Evolutionary conservation across 92 coral and sea anemone genomes (phyloP).

Genomic region (Plumapathes pennacea): DNA sequence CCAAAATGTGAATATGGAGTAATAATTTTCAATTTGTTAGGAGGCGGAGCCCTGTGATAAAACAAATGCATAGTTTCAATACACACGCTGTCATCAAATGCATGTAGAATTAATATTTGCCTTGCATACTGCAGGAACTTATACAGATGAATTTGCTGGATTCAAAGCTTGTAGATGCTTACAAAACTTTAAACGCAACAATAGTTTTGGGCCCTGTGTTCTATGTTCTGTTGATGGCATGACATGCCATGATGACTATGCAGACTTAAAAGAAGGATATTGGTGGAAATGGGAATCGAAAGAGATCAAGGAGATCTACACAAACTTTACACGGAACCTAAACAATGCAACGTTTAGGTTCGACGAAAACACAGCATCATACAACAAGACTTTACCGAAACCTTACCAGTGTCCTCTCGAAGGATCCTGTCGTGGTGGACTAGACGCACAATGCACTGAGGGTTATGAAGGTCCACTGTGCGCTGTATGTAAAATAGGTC

Average conservation of each 20-base stretch:
- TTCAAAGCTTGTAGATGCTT: not conserved
- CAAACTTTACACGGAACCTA: not conserved
- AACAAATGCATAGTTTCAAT: no score
- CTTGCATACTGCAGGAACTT: not conserved
- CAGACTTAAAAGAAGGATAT: not conserved
- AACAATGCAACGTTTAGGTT: no score
- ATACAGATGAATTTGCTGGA: constrained; percentile 1
- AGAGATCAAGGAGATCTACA: not conserved
- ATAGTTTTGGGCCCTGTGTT: not conserved
- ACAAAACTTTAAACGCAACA: not conserved
- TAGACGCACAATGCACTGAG: constrained; percentile 23
- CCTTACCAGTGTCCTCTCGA: constrained; percentile 50
- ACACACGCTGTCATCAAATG: no score
- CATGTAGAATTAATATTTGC: no score
- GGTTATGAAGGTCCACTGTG: constrained; percentile 52
- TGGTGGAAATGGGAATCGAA: constrained; percentile 2
- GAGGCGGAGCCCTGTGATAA: no score
- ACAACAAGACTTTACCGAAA: constrained; percentile 50
- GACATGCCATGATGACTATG: not conserved
- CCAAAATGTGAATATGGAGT: no score
- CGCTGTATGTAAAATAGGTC: constrained; percentile 30
- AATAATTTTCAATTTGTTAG: no score
- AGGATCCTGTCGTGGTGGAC: constrained; percentile 51
- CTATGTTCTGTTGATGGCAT: not conserved
- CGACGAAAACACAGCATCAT: constrained; percentile 9